These are phyloP conservation scores for Volucella inanis DNA, from an alignment of 2,888 invertebrate genomes.

Conservation along the genomic window DNA sequence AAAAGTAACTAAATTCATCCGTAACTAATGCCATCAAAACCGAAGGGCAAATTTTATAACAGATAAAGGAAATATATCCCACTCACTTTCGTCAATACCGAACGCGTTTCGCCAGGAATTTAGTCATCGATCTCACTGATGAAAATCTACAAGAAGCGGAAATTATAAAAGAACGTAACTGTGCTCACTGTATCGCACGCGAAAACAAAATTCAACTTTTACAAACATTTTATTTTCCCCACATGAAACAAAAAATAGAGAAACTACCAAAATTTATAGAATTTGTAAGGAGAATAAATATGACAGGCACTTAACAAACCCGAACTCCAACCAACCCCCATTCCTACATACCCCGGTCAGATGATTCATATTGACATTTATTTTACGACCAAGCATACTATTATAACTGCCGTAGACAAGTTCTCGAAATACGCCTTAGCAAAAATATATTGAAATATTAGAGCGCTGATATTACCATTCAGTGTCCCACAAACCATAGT, in stretches of 20 bases:
- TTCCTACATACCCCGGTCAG: conserved; percentile 40
- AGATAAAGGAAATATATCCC: conserved; percentile 2
- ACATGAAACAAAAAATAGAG: no score
- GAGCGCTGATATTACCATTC: conserved; percentile 18
- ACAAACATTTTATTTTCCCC: no score
- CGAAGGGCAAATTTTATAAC: conserved; percentile 2
- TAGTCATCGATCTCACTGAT: conserved; percentile 10
- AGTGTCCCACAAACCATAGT: conserved; percentile 34
- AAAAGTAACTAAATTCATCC: background rate
- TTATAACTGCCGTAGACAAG: conserved; percentile 32
- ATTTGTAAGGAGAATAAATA: background rate
- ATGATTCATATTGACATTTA: conserved; percentile 41
- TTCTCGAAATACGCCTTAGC: conserved; percentile 32
- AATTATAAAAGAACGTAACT: conserved; percentile 22
- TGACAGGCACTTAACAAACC: no score
- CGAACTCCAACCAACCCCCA: no score
- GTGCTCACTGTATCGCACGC: background rate
- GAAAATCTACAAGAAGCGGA: no score
- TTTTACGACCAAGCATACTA: conserved; percentile 13
- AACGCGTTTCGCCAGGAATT: no score
- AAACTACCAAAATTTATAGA: conserved; percentile 54
- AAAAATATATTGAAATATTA: background rate
- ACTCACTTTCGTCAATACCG: no score
- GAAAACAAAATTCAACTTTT: conserved; percentile 57
- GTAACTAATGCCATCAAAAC: conserved; percentile 32